phyloP scores from a whole-genome alignment of 2,113 vertebrate species.

The Mesitornis unicolor region DNA sequence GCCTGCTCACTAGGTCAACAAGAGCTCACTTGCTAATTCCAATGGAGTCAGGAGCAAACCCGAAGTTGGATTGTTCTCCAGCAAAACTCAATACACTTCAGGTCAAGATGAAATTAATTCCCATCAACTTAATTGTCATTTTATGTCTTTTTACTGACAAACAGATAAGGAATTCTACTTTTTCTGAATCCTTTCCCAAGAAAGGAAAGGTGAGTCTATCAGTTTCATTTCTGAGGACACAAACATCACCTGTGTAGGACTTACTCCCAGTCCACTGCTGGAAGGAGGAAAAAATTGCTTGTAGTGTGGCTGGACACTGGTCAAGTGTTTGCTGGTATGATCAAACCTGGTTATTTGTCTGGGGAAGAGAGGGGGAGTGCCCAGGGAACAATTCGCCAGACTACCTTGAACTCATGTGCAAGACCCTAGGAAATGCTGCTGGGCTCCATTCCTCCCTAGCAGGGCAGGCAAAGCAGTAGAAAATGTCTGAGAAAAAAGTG shows the following conservation, averaged over 20 bases:
- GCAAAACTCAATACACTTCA: not conserved
- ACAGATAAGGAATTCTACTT: not conserved
- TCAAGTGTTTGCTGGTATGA: not conserved
- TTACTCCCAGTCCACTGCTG: not conserved
- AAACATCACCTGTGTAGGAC: not conserved
- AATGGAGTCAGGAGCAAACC: not conserved
- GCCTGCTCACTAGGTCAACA: not conserved
- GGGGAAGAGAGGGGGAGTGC: not conserved
- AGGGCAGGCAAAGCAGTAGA: not conserved
- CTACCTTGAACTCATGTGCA: not conserved
- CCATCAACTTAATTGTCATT: not conserved
- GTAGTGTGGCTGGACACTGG: not conserved
- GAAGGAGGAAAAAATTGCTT: not conserved
- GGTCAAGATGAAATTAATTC: not conserved
- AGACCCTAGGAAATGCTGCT: not conserved
- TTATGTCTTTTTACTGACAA: not conserved
- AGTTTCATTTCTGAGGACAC: not conserved
- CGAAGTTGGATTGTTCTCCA: not conserved
- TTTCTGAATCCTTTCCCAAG: not conserved
- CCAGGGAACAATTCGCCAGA: not conserved
- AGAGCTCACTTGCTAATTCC: not conserved
- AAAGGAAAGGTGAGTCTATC: not conserved
- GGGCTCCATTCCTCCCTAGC: fast-evolving
- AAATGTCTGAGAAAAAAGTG: fast-evolving
- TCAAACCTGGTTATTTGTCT: not conserved